A percentile compares a stretch with the other conserved stretches of the same genome.
These are phyloP conservation scores for Blennius ocellaris DNA, from an alignment of 2,113 vertebrate genomes.

Conservation along the genomic window DNA sequence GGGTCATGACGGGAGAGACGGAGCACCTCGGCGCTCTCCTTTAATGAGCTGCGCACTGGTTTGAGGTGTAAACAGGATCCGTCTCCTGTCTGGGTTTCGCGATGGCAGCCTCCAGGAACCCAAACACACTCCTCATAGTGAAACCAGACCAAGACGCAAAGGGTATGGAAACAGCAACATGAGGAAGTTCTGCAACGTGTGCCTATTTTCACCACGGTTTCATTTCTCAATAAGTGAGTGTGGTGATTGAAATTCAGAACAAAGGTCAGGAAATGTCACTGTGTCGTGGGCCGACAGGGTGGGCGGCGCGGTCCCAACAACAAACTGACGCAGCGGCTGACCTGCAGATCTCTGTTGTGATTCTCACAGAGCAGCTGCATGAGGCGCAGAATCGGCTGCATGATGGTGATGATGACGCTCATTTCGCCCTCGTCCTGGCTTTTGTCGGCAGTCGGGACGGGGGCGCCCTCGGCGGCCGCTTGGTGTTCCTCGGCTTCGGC, in stretches of 20 bases:
- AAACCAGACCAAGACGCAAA: constrained; percentile 72
- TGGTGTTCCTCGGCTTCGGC: constrained; percentile 94
- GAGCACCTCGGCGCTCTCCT: background rate
- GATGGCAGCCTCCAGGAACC: constrained; percentile 32
- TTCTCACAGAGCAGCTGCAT: constrained; percentile 97
- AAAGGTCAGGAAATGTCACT: constrained; percentile 34
- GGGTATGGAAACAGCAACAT: constrained; percentile 68
- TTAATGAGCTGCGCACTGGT: constrained; percentile 13
- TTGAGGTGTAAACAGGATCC: constrained; percentile 40
- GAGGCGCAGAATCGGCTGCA: constrained; percentile 97
- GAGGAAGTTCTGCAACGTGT: constrained; percentile 63
- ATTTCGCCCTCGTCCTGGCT: constrained; percentile 95
- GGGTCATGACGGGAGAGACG: constrained; percentile 4
- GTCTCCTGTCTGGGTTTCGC: constrained; percentile 57
- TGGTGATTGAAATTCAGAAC: constrained; percentile 50
- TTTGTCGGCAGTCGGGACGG: constrained; percentile 85
- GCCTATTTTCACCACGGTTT: constrained; percentile 72
- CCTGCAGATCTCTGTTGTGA: constrained; percentile 97
- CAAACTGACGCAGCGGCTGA: constrained; percentile 55
- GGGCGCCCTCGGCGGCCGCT: constrained; percentile 81
- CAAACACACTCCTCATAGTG: constrained; percentile 61
- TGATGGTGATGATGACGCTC: constrained; percentile 96
- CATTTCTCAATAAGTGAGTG: constrained; percentile 68
- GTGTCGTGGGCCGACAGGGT: background rate
- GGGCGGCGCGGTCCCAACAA: background rate